phyloP scores from a whole-genome alignment of 2,113 vertebrate genomes.

The Sturnira hondurensis region DNA sequence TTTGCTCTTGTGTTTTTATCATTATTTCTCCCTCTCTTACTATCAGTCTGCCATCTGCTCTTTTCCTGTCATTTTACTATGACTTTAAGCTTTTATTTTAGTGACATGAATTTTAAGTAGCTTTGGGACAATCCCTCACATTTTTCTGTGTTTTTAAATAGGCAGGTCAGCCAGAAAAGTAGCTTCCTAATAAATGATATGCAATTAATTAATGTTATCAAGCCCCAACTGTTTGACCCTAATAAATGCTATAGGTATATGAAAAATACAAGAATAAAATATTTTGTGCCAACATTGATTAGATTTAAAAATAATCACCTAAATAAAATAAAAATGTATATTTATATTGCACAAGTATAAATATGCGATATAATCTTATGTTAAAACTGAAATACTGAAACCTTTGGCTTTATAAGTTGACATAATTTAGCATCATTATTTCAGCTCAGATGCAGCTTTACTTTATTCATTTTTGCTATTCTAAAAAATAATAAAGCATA shows the following conservation, averaged over 20 bases:
- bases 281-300: neutral
- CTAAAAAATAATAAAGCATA: slow-evolving; percentile 66
- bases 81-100: neutral
- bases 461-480: slow-evolving; percentile 28
- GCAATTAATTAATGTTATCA: neutral
- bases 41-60: neutral
- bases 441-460: neutral
- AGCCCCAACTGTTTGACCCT: neutral
- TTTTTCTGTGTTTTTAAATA: neutral
- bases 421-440: slow-evolving; percentile 38
- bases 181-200: neutral
- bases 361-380: neutral
- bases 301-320: neutral
- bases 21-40: neutral
- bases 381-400: slow-evolving; percentile 26
- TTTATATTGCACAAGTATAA: neutral
- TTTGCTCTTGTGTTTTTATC: neutral
- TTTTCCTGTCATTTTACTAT: neutral
- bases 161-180: neutral
- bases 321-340: neutral
- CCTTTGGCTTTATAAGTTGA: neutral
- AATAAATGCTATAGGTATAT: neutral
- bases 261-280: neutral
- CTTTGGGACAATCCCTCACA: neutral
- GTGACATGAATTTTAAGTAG: neutral